phyloP scores from a whole-genome alignment of 2,113 vertebrate species.

The Nanger granti region DNA sequence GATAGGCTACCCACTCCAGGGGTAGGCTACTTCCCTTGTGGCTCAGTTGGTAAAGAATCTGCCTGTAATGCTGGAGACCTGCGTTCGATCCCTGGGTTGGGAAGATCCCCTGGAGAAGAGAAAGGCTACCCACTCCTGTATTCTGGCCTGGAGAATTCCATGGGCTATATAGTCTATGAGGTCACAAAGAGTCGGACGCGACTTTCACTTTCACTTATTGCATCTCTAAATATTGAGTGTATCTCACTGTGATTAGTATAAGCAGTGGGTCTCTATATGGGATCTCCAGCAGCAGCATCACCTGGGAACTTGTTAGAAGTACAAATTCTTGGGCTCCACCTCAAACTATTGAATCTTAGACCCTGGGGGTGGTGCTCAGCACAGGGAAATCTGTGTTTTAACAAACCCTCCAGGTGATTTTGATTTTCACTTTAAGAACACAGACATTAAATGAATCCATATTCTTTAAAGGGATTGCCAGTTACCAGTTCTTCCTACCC shows the following conservation, averaged over 20 bases:
- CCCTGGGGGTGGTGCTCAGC: not conserved
- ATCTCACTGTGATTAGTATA: not conserved
- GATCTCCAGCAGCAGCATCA: not conserved
- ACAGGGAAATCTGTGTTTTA: not conserved
- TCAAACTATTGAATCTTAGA: not conserved
- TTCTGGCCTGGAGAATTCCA: not conserved
- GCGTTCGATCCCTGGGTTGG: not conserved
- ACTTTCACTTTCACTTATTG: not conserved
- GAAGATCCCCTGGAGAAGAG: not conserved
- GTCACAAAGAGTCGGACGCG: rapidly evolving
- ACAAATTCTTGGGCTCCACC: not conserved
- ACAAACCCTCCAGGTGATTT: not conserved
- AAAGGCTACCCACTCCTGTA: not conserved
- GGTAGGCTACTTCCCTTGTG: not conserved
- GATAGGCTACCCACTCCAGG: not conserved
- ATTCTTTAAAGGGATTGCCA: not conserved
- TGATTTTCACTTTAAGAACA: not conserved
- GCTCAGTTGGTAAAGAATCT: not conserved
- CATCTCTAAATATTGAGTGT: not conserved
- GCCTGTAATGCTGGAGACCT: not conserved
- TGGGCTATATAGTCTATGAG: not conserved
- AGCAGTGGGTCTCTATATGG: not conserved
- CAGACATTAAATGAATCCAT: not conserved
- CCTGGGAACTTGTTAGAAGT: not conserved
- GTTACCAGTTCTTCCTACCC: not conserved